Conservation (phyloP, 2,888 invertebrate species). For the Hoplodrina blanda region DNA sequence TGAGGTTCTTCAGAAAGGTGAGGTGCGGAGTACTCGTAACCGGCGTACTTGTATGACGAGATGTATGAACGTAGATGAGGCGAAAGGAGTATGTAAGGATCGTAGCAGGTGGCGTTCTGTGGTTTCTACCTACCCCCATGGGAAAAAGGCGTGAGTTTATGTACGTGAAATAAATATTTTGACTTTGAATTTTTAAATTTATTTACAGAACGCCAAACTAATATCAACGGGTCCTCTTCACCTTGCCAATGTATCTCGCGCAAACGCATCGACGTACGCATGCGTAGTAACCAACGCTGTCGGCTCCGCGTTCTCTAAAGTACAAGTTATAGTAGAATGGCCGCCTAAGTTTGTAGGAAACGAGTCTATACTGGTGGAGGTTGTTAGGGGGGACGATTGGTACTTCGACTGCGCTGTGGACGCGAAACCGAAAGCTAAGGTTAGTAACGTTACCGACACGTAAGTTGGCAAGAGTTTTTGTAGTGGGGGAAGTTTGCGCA, state of each 20-base stretch:
- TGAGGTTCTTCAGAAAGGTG: too few relatives aligned
- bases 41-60: too few relatives aligned
- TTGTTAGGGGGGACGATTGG: conserved; percentile 74
- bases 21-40: too few relatives aligned
- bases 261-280: conserved; percentile 89
- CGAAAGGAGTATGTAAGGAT: too few relatives aligned
- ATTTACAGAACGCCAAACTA: conserved; percentile 78
- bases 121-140: too few relatives aligned
- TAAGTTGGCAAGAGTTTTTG: too few relatives aligned
- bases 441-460: too few relatives aligned
- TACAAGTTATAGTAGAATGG: conserved; percentile 90
- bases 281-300: conserved; percentile 91
- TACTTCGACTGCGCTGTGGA: conserved; percentile 81
- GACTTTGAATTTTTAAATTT: not conserved
- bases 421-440: conserved; percentile 81
- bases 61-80: too few relatives aligned
- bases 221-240: conserved; percentile 72
- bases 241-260: conserved; percentile 77
- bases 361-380: conserved; percentile 55
- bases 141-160: too few relatives aligned
- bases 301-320: conserved; percentile 87
- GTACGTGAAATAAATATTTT: too few relatives aligned
- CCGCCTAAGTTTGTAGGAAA: conserved; percentile 74
- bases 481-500: too few relatives aligned
- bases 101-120: too few relatives aligned